Conservation (phyloP, 2,797 vertebrate species). For the Darevskia nairensis region DNA sequence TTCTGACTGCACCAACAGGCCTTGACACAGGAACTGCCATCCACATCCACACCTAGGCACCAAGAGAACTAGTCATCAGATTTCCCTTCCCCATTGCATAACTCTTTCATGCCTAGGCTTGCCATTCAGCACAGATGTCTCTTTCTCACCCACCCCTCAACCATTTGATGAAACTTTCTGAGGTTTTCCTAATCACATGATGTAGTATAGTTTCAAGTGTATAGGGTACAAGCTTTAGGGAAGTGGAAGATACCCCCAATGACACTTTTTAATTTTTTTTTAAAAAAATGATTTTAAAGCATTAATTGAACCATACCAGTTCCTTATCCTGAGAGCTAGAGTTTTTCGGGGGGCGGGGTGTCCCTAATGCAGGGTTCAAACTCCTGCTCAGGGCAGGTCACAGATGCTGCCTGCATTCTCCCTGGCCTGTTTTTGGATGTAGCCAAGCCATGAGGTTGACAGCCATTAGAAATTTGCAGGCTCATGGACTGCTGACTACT, state of each 20-base stretch:
- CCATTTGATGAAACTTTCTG: background rate
- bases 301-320: background rate
- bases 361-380: background rate
- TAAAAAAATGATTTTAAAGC: no score
- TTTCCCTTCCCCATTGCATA: background rate
- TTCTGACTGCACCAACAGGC: background rate
- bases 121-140: background rate
- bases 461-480: background rate
- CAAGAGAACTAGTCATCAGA: background rate
- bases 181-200: no score
- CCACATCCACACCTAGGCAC: background rate
- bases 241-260: background rate
- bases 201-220: no score
- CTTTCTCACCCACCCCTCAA: background rate
- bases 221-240: background rate
- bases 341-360: background rate
- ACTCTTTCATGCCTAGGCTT: background rate
- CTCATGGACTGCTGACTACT: background rate
- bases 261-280: background rate
- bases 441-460: background rate
- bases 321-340: background rate
- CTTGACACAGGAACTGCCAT: background rate
- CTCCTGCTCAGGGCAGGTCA: background rate
- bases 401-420: background rate
- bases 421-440: background rate